Conservation (phyloP, 2,797 vertebrate genomes). For the Pitangus sulphuratus region DNA sequence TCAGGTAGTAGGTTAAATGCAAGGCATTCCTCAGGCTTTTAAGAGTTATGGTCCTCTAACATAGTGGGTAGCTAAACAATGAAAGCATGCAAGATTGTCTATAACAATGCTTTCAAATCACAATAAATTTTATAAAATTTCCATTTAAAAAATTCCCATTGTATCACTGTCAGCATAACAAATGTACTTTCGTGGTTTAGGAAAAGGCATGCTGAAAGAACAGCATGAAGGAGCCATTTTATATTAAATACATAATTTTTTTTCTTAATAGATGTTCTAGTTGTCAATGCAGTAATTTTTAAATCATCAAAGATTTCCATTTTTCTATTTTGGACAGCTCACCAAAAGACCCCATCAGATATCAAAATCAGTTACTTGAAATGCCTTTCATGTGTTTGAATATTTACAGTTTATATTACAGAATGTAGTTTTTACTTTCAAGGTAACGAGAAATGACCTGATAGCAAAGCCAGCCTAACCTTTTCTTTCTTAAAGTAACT, state of each 20-base stretch:
- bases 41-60: neutral
- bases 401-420: neutral
- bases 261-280: neutral
- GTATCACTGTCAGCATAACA: neutral
- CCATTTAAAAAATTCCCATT: neutral
- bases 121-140: neutral
- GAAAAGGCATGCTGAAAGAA: neutral
- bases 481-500: neutral
- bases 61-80: neutral
- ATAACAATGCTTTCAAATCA: neutral
- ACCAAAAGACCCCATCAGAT: neutral
- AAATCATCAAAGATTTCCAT: neutral
- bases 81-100: neutral
- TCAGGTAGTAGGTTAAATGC: neutral
- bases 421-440: neutral
- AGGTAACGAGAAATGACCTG: neutral
- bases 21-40: neutral
- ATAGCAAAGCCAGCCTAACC: neutral
- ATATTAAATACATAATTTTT: neutral
- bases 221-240: neutral
- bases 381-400: neutral
- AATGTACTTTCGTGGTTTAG: neutral
- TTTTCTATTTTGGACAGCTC: neutral
- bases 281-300: neutral
- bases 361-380: neutral